A percentile compares a stretch with the other conserved stretches of the same genome.
Evolutionary conservation across 2,888 invertebrate genomes (phyloP).

Genomic region (Mimumesa dahlbomi): DNA sequence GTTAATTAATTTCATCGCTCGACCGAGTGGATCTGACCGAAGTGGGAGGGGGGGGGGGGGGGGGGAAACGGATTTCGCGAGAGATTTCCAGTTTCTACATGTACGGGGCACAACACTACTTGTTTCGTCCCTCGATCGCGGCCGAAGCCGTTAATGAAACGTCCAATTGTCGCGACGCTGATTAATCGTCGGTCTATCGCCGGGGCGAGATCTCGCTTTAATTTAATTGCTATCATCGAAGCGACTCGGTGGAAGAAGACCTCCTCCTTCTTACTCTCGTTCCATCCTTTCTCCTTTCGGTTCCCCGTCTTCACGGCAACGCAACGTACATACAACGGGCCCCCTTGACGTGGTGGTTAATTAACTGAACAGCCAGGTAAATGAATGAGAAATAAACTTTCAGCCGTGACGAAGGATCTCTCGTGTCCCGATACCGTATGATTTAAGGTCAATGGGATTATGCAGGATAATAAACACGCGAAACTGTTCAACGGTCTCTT

Average conservation of each 20-base stretch:
- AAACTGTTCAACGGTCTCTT: background rate
- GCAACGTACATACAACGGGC: too few relatives aligned
- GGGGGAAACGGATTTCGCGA: constrained; percentile 10
- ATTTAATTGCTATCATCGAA: constrained; percentile 76
- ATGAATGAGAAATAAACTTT: constrained; percentile 45
- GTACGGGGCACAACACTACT: too few relatives aligned
- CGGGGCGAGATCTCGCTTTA: constrained; percentile 71
- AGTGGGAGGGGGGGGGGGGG: background rate
- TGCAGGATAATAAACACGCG: background rate
- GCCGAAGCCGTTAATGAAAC: constrained; percentile 71
- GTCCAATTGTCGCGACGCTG: constrained; percentile 74
- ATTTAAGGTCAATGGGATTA: constrained; percentile 15
- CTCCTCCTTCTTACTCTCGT: constrained; percentile 1
- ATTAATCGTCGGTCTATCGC: constrained; percentile 76
- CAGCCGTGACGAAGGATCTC: constrained; percentile 13
- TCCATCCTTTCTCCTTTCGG: constrained; percentile 17
- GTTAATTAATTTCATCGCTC: constrained; percentile 30
- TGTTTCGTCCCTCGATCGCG: constrained; percentile 2
- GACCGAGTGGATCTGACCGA: background rate
- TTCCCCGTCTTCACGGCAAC: background rate
- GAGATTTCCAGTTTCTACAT: background rate
- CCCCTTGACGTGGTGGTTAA: constrained; percentile 44
- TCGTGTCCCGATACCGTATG: constrained; percentile 4
- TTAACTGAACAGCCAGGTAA: constrained; percentile 43
- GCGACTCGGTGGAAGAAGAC: constrained; percentile 24